These are phyloP conservation scores for Gadopsis bispinosus DNA, from an alignment of 2,797 vertebrate genomes.

Conservation along the genomic window DNA sequence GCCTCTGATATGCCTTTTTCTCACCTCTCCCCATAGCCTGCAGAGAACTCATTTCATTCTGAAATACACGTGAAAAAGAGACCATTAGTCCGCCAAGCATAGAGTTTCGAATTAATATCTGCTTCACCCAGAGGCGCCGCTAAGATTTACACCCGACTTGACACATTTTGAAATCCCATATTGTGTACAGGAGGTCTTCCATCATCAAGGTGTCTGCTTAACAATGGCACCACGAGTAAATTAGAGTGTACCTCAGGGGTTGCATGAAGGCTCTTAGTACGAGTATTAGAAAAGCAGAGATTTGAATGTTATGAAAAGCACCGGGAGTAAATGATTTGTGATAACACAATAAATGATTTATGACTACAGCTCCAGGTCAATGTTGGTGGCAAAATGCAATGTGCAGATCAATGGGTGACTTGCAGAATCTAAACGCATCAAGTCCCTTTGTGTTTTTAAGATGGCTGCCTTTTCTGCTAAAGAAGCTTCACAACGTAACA, in stretches of 20 bases:
- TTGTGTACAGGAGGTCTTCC: conserved; percentile 80
- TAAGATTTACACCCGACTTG: conserved; percentile 82
- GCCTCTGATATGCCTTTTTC: conserved; percentile 66
- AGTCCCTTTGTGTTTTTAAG: conserved; percentile 66
- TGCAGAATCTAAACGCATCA: conserved; percentile 63
- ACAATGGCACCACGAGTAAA: conserved; percentile 77
- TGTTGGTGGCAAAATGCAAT: conserved; percentile 67
- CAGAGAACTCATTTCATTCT: conserved; percentile 81
- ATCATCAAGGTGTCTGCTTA: conserved; percentile 83
- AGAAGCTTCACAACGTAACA: conserved; percentile 57
- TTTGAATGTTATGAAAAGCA: conserved; percentile 79
- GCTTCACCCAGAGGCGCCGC: conserved; percentile 81
- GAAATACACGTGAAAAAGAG: conserved; percentile 78
- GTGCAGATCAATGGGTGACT: conserved; percentile 71
- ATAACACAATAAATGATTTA: conserved; percentile 83
- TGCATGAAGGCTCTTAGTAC: conserved; percentile 59
- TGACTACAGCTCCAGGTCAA: conserved; percentile 68
- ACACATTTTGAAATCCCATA: conserved; percentile 82
- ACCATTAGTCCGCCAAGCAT: conserved; percentile 79
- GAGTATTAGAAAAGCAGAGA: conserved; percentile 75
- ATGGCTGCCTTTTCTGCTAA: conserved; percentile 39
- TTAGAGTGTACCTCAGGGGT: conserved; percentile 72
- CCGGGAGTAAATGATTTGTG: conserved; percentile 78
- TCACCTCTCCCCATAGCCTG: conserved; percentile 73
- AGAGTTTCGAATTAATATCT: conserved; percentile 85